Percentiles rank a stretch among this genome's conserved stretches.
These are phyloP conservation scores for Odocoileus hemionus DNA, from an alignment of 2,113 vertebrate genomes.

Conservation along the genomic window DNA sequence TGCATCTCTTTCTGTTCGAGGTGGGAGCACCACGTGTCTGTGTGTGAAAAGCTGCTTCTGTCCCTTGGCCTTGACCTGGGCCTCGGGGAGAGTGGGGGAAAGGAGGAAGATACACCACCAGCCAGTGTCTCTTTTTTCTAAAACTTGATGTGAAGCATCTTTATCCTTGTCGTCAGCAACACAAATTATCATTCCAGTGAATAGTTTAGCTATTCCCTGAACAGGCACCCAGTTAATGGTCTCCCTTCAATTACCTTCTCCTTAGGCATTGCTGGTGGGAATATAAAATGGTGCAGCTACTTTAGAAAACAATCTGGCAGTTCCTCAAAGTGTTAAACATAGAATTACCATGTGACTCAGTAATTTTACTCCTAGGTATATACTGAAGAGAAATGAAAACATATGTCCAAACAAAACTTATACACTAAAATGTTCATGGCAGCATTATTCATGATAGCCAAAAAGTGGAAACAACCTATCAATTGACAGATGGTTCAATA, in stretches of 20 bases:
- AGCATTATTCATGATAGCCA: not conserved
- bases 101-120: not conserved
- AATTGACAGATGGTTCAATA: not conserved
- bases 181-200: not conserved
- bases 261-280: not conserved
- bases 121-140: not conserved
- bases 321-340: slow-evolving; percentile 26
- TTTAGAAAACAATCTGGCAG: slow-evolving; percentile 9
- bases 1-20: not conserved
- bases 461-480: not conserved
- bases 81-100: not conserved
- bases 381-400: slow-evolving; percentile 10
- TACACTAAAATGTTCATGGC: not conserved
- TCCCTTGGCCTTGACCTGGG: not conserved
- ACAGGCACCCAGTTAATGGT: not conserved
- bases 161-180: not conserved
- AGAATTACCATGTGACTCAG: not conserved
- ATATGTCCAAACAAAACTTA: not conserved
- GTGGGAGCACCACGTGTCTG: not conserved
- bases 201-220: not conserved
- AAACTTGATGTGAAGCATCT: not conserved
- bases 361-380: not conserved
- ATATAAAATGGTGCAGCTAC: not conserved
- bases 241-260: not conserved
- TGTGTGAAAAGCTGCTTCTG: not conserved